Evolutionary conservation across 2,113 vertebrate genomes (phyloP).

Genomic region (Diglossa brunneiventris): DNA sequence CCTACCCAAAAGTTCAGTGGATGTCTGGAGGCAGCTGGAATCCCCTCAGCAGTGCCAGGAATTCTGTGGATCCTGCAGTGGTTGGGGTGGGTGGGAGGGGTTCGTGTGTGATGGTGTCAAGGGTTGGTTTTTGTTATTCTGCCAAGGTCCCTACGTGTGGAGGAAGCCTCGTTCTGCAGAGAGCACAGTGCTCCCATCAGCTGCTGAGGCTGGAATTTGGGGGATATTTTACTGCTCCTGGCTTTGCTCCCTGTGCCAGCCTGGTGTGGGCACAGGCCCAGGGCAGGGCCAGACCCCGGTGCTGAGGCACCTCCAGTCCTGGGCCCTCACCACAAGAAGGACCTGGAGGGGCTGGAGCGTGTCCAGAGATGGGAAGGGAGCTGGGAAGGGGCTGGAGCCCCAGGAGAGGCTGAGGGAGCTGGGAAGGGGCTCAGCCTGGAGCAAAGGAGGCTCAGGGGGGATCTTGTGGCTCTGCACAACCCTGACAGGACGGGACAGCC

Average conservation of each 20-base stretch:
- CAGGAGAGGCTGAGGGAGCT: not conserved
- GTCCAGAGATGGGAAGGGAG: not conserved
- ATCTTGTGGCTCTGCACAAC: not conserved
- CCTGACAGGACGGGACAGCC: not conserved
- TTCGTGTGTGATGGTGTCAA: accelerated
- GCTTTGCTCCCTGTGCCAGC: not conserved
- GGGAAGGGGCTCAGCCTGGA: not conserved
- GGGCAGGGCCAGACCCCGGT: not conserved
- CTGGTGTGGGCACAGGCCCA: not conserved
- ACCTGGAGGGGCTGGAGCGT: accelerated
- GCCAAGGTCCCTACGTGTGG: not conserved
- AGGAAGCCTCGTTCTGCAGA: not conserved
- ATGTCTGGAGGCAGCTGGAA: not conserved
- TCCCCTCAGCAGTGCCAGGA: not conserved
- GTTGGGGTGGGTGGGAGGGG: not conserved
- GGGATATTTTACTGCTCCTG: not conserved
- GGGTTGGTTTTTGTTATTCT: not conserved
- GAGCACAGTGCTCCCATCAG: not conserved
- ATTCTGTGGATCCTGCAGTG: accelerated
- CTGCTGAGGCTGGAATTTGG: not conserved
- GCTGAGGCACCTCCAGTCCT: not conserved
- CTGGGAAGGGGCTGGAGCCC: not conserved
- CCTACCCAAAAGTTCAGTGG: not conserved
- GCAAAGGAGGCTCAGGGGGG: not conserved
- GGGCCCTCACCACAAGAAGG: not conserved